Evolutionary conservation across 2,888 invertebrate genomes (phyloP).

Genomic region (Eristalis pertinax): DNA sequence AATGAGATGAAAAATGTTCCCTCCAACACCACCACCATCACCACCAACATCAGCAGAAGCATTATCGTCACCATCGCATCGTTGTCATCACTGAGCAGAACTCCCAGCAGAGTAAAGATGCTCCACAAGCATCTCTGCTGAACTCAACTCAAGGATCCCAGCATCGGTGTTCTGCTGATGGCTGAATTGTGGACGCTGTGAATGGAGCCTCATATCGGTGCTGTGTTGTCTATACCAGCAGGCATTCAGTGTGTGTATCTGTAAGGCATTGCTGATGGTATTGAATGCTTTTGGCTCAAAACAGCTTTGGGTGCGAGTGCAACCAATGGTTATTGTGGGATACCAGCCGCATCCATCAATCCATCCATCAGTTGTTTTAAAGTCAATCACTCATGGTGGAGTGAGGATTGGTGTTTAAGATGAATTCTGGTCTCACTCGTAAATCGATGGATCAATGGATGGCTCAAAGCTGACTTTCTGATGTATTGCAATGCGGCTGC

Average conservation of each 20-base stretch:
- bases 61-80: slow-evolving; percentile 51
- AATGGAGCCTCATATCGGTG: slow-evolving; percentile 37
- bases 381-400: slow-evolving; percentile 62
- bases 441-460: slow-evolving; percentile 49
- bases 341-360: slow-evolving; percentile 56
- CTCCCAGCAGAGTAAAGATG: slow-evolving; percentile 47
- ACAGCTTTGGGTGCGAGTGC: slow-evolving; percentile 66
- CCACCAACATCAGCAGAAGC: slow-evolving; percentile 40
- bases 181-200: slow-evolving; percentile 24
- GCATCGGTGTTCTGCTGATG: slow-evolving; percentile 36
- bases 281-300: slow-evolving; percentile 51
- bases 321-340: slow-evolving; percentile 67
- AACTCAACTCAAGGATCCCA: slow-evolving; percentile 63
- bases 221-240: slow-evolving; percentile 17
- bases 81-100: slow-evolving; percentile 44
- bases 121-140: slow-evolving; percentile 38
- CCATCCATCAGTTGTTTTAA: slow-evolving; percentile 59
- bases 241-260: slow-evolving; percentile 17
- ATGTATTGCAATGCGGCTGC: slow-evolving; percentile 48
- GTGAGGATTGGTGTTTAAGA: slow-evolving; percentile 46
- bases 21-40: slow-evolving; percentile 72
- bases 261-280: slow-evolving; percentile 26
- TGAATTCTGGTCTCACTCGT: slow-evolving; percentile 49
- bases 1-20: slow-evolving; percentile 66
- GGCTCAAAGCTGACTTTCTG: slow-evolving; percentile 35